Percentiles rank a stretch among this genome's conserved stretches.
Conservation (phyloP, 2,113 vertebrate genomes). For the Bungarus multicinctus region DNA sequence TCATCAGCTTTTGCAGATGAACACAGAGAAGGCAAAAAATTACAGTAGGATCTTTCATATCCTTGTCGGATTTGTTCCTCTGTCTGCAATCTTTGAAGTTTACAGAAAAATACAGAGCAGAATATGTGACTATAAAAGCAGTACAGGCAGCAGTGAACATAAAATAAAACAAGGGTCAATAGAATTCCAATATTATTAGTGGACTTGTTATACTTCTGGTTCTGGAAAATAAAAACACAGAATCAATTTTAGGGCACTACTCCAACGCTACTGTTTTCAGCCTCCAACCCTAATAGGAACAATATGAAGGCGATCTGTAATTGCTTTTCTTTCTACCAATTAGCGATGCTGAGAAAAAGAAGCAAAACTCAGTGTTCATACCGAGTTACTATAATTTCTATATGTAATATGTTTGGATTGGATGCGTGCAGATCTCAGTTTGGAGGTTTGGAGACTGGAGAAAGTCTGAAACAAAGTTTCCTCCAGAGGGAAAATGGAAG, state of each 20-base stretch:
- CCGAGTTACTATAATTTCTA: not conserved
- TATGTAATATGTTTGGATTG: not conserved
- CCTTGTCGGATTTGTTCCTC: conserved; percentile 14
- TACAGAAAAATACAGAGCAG: not conserved
- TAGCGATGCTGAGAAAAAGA: not conserved
- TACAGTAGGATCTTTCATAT: conserved; percentile 33
- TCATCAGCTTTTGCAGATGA: conserved; percentile 54
- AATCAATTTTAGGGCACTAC: not conserved
- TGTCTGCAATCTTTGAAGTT: conserved; percentile 15
- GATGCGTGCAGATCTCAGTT: not conserved
- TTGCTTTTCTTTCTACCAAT: not conserved
- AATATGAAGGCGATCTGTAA: not conserved
- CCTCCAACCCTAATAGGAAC: not conserved
- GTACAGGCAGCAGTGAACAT: not conserved
- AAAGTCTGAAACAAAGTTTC: not conserved
- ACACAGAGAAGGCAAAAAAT: conserved; percentile 25
- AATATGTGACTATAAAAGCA: not conserved
- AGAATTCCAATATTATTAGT: conserved; percentile 15
- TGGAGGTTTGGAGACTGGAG: not conserved
- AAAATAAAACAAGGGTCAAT: not conserved
- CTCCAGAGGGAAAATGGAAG: not conserved
- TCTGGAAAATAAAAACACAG: not conserved
- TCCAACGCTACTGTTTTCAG: not conserved
- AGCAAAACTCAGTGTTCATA: not conserved
- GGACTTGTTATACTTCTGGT: not conserved